Base-by-base conservation (phyloP, 2,888 invertebrate genomes). In the Thymelicus acteon region DNA sequence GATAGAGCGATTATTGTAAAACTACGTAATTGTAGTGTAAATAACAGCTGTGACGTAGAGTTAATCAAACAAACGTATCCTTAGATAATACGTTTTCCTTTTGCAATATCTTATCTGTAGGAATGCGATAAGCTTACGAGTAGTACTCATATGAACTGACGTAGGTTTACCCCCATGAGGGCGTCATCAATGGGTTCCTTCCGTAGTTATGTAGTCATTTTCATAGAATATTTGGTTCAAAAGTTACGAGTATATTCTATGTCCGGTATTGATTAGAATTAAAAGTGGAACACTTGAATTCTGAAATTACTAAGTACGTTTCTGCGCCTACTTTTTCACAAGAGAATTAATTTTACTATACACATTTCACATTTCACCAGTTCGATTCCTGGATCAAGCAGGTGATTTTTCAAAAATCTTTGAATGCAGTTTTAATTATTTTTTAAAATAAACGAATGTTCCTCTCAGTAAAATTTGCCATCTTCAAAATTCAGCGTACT, bases 11-110 rank as follows among this genome's bases (percentile, higher is more conserved):
- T 44, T 61, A 47, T 54, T 68, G 68, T 68, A 31, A 44, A 72
- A 67, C 48, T 58, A 79, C 79, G 76, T 77, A 77, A 75, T 75
- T 71, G 61, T 54, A 71, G 63, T 60, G 73, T 72, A 77, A 75
- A 77, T 74, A 75, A 69, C 73, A 60, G 68, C 66, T 37, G 66
- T 75, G 75, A 75, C 75, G 75, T 74, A 63, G 65, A 40, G 48
- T 31, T 39, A 67, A 71, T 67, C 72, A 74, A 75, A 75, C 66
- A 66, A 54, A 60, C 63, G 70, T 74, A 73, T 73, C 72, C 70
- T 39, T 47, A 58, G 72, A 71, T 57, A 64, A 67, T 19, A 44
- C 61, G 60, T 67, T 52, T 52, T 60, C 39, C 67, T 67, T 60
- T 61, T 52, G 24, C 24, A 31, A 44, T 69, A 63, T 63, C 69